phyloP scores from a whole-genome alignment of 2,888 invertebrate genomes.

The Campopleginae sp. region DNA sequence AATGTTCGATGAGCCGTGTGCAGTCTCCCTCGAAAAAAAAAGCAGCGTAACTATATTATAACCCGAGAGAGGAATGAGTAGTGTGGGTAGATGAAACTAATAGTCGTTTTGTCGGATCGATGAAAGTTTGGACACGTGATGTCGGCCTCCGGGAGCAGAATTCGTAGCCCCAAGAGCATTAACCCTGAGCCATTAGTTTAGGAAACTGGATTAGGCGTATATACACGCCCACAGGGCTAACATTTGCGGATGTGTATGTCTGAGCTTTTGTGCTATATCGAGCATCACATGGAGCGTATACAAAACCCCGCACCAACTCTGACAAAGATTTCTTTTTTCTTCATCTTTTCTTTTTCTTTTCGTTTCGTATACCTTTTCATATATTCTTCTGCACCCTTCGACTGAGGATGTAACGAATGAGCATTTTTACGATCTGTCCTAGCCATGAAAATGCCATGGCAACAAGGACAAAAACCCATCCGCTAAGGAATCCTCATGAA shows the following conservation, averaged over 20 bases:
- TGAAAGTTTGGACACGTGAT: conserved; percentile 57
- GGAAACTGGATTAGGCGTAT: conserved; percentile 56
- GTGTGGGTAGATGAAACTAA: conserved; percentile 36
- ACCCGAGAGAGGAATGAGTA: conserved; percentile 7
- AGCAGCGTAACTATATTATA: conserved; percentile 14
- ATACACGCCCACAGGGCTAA: conserved; percentile 35
- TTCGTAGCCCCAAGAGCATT: conserved; percentile 51
- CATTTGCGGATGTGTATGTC: conserved; percentile 19
- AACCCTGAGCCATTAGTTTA: conserved; percentile 56
- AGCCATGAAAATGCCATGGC: conserved; percentile 44
- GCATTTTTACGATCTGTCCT: conserved; percentile 40
- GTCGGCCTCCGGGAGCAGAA: conserved; percentile 31
- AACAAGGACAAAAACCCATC: conserved; percentile 39
- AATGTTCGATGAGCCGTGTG: conserved; percentile 11
- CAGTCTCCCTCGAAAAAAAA: neutral
- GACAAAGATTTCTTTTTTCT: conserved; percentile 23
- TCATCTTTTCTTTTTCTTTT: neutral
- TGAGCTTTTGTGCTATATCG: conserved; percentile 4
- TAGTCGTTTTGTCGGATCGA: conserved; percentile 61
- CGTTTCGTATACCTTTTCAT: neutral
- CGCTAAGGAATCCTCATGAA: conserved; percentile 44
- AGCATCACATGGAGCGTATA: conserved; percentile 23
- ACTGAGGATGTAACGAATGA: conserved; percentile 25
- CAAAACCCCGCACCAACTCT: conserved; percentile 35
- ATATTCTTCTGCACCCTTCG: conserved; percentile 10